phyloP scores from a whole-genome alignment of 2,113 vertebrate species.

The Psittacus erithacus region DNA sequence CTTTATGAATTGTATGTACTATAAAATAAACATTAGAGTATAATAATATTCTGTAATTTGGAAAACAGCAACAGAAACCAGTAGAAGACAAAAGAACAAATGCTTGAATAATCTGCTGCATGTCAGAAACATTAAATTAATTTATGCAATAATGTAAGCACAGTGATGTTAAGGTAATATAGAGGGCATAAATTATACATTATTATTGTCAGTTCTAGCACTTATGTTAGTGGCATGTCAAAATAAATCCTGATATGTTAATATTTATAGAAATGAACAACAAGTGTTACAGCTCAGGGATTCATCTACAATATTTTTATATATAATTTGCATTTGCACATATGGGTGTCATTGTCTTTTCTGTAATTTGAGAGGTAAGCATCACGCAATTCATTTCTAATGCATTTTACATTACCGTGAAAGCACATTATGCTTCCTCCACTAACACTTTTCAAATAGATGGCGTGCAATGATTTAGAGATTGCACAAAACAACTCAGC shows the following conservation, averaged over 20 bases:
- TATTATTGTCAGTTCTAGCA: slow-evolving; percentile 82
- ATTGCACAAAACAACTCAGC: neutral
- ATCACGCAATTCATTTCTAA: slow-evolving; percentile 70
- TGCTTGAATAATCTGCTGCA: slow-evolving; percentile 76
- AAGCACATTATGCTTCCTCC: slow-evolving; percentile 62
- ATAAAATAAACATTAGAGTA: slow-evolving; percentile 71
- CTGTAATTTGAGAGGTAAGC: slow-evolving; percentile 68
- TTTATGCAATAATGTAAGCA: slow-evolving; percentile 83
- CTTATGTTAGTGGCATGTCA: slow-evolving; percentile 78
- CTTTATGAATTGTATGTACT: slow-evolving; percentile 65
- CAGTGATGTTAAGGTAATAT: slow-evolving; percentile 79
- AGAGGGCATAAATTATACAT: slow-evolving; percentile 84
- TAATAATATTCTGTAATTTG: slow-evolving; percentile 70
- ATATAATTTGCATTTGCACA: slow-evolving; percentile 66
- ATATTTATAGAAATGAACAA: slow-evolving; percentile 82
- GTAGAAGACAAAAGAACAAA: slow-evolving; percentile 76
- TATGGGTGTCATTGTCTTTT: slow-evolving; percentile 73
- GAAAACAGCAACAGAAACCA: slow-evolving; percentile 61
- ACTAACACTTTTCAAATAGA: slow-evolving; percentile 35
- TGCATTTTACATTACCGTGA: slow-evolving; percentile 71
- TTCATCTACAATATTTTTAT: slow-evolving; percentile 66
- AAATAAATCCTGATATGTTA: slow-evolving; percentile 80
- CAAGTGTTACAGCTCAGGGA: slow-evolving; percentile 74
- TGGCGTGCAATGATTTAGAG: slow-evolving; percentile 56
- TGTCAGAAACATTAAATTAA: slow-evolving; percentile 82